Conservation (phyloP, 1,140 invertebrate species). For the Neodiprion lecontei region DNA sequence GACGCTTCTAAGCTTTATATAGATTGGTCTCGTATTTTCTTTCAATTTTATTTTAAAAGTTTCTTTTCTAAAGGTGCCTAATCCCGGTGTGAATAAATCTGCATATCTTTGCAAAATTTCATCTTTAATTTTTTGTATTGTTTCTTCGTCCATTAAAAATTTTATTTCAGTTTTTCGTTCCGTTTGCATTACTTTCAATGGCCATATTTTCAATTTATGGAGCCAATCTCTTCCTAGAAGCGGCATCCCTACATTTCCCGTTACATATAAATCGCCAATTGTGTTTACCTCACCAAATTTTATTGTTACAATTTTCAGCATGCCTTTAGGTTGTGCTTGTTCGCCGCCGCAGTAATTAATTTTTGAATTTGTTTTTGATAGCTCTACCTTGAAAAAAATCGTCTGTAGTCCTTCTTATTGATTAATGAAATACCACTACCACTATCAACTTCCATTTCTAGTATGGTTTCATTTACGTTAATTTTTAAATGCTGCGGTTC, state of each 20-base stretch:
- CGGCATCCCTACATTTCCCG: slow-evolving; percentile 4
- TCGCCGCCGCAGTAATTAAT: too few relatives aligned
- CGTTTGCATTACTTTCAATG: slow-evolving; percentile 11
- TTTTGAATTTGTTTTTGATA: too few relatives aligned
- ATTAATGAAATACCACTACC: too few relatives aligned
- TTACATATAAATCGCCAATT: slow-evolving; percentile 8
- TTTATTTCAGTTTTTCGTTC: slow-evolving; percentile 9
- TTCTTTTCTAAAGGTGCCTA: slow-evolving; percentile 10
- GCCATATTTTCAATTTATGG: slow-evolving; percentile 10
- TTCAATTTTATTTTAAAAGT: slow-evolving; percentile 19
- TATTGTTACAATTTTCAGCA: too few relatives aligned
- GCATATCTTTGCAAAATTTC: slow-evolving; percentile 8
- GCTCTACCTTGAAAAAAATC: too few relatives aligned
- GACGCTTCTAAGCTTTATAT: slow-evolving; percentile 40
- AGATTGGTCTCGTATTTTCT: slow-evolving; percentile 28
- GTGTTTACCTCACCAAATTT: too few relatives aligned
- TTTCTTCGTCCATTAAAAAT: slow-evolving; percentile 8
- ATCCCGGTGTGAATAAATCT: slow-evolving; percentile 5
- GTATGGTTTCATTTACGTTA: too few relatives aligned
- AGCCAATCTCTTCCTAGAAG: slow-evolving; percentile 13
- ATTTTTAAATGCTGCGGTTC: too few relatives aligned
- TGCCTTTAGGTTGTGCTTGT: too few relatives aligned
- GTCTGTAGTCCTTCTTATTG: too few relatives aligned
- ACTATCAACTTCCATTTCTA: too few relatives aligned
- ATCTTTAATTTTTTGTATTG: neutral